These are phyloP conservation scores for Diachasma alloeum DNA, from an alignment of 1,140 invertebrate species.

Conservation along the genomic window DNA sequence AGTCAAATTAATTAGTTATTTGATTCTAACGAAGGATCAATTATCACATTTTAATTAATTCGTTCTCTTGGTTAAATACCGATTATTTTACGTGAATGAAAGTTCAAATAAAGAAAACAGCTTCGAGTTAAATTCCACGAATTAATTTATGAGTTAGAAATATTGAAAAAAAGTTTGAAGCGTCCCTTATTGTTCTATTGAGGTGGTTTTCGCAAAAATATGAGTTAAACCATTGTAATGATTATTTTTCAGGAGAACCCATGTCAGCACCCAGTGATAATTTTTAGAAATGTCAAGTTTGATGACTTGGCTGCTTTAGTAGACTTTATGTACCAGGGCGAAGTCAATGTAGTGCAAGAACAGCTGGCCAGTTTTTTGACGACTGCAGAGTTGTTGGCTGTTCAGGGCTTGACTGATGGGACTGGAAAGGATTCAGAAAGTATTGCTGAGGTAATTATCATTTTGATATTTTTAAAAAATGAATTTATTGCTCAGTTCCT, in stretches of 20 bases:
- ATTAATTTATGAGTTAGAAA: too few relatives aligned
- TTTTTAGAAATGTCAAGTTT: conserved; percentile 84
- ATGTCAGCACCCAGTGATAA: conserved; percentile 85
- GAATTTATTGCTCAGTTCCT: neutral
- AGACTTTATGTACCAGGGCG: conserved; percentile 83
- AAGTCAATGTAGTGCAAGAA: conserved; percentile 75
- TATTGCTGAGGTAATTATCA: conserved; percentile 54
- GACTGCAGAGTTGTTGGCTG: conserved; percentile 72
- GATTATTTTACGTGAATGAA: too few relatives aligned
- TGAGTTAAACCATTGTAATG: neutral
- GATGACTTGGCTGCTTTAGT: conserved; percentile 82
- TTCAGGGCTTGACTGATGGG: conserved; percentile 71
- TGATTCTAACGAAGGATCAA: too few relatives aligned
- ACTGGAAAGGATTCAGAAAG: conserved; percentile 61
- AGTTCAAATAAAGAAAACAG: too few relatives aligned
- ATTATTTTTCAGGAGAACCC: conserved; percentile 73
- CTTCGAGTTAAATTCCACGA: too few relatives aligned
- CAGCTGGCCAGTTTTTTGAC: conserved; percentile 71
- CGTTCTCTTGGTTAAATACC: too few relatives aligned
- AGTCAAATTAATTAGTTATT: too few relatives aligned
- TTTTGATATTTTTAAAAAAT: neutral
- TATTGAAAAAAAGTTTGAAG: too few relatives aligned
- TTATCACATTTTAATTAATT: too few relatives aligned
- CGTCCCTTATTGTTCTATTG: too few relatives aligned
- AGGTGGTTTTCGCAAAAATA: too few relatives aligned